These are phyloP conservation scores for Sebastes cheni DNA, from an alignment of 2,797 vertebrate genomes.

Conservation along the genomic window DNA sequence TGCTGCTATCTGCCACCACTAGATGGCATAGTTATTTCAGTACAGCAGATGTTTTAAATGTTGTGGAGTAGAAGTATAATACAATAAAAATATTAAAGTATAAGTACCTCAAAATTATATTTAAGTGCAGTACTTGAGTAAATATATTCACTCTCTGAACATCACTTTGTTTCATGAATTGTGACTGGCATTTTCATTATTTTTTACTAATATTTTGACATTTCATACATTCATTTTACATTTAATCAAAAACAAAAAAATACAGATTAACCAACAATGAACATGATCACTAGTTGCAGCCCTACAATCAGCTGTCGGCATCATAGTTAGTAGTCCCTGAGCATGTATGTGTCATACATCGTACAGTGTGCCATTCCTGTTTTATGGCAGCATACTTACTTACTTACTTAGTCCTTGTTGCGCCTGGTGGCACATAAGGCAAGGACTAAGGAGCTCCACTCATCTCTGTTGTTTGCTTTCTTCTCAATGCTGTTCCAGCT, in stretches of 20 bases:
- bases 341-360: background rate
- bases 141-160: too few relatives aligned
- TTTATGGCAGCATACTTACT: background rate
- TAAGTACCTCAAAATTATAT: background rate
- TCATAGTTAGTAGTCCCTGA: background rate
- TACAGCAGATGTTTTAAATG: background rate
- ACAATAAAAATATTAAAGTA: background rate
- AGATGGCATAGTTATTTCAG: conserved; percentile 5
- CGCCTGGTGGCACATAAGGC: accelerated
- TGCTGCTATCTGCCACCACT: background rate
- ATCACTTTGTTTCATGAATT: background rate
- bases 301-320: background rate
- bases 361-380: background rate
- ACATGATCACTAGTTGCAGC: too few relatives aligned
- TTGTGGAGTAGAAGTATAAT: background rate
- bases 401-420: too few relatives aligned
- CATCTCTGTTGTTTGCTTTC: too few relatives aligned
- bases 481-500: too few relatives aligned
- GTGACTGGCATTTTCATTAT: background rate
- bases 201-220: background rate
- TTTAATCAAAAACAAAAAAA: background rate
- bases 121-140: background rate
- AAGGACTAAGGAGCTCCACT: too few relatives aligned
- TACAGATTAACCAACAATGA: too few relatives aligned
- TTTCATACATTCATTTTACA: accelerated